These are phyloP conservation scores for Myotis findleyi DNA, from an alignment of 2,797 vertebrate genomes.

Conservation along the genomic window DNA sequence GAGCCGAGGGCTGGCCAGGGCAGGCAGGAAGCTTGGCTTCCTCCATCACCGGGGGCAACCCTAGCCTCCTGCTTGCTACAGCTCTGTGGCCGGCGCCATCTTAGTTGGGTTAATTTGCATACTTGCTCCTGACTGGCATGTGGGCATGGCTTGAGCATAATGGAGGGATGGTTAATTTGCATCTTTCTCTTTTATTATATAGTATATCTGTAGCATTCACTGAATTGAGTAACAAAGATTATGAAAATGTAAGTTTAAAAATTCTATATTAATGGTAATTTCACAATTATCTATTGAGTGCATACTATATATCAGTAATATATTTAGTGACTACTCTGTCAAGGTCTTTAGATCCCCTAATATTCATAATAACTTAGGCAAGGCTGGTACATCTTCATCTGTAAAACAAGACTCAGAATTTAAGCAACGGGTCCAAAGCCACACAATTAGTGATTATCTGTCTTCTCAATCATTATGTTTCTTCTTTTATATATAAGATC, in stretches of 20 bases:
- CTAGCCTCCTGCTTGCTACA: too few species aligned
- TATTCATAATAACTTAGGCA: conserved; percentile 11
- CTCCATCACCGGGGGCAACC: too few species aligned
- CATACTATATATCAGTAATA: neutral
- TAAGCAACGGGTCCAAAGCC: neutral
- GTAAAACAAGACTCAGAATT: conserved; percentile 22
- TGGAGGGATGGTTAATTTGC: too few species aligned
- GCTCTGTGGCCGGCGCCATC: too few species aligned
- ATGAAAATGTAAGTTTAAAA: conserved; percentile 41
- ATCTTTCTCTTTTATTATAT: too few species aligned
- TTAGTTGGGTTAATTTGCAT: too few species aligned
- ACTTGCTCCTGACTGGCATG: too few species aligned
- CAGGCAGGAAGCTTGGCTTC: too few species aligned
- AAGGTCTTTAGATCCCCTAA: neutral
- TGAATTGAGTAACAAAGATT: neutral
- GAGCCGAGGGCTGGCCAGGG: too few species aligned
- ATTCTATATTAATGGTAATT: neutral
- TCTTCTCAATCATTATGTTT: neutral
- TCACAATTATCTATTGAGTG: neutral
- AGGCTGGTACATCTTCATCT: neutral
- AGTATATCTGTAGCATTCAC: neutral
- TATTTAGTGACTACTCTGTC: neutral
- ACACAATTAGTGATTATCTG: neutral
- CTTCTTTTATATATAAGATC: neutral
- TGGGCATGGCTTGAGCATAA: too few species aligned